Percentiles rank a stretch among this genome's conserved stretches.
phyloP scores from a whole-genome alignment of 2,113 vertebrate species.

The Chaetodon auriga region DNA sequence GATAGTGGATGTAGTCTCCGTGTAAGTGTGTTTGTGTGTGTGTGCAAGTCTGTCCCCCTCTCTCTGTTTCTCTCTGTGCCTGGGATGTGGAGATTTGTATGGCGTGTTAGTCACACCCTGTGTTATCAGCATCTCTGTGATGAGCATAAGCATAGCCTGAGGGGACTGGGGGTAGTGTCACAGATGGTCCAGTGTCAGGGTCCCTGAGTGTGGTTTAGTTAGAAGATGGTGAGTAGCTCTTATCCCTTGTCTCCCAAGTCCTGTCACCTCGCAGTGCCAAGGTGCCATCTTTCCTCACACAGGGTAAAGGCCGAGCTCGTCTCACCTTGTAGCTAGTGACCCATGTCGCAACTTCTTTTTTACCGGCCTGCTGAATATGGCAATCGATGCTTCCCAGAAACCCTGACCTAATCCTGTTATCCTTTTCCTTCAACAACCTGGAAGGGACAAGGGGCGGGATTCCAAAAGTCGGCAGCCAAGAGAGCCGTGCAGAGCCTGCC shows the following conservation, averaged over 20 bases:
- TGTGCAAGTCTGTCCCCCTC: constrained; percentile 54
- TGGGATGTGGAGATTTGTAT: constrained; percentile 85
- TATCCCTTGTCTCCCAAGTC: constrained; percentile 64
- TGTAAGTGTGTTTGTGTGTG: constrained; percentile 50
- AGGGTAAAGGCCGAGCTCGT: constrained; percentile 59
- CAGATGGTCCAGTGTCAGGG: constrained; percentile 83
- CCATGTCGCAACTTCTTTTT: constrained; percentile 79
- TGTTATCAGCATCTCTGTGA: constrained; percentile 85
- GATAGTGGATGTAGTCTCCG: constrained; percentile 59
- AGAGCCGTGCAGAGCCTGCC: constrained; percentile 87
- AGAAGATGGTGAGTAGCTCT: constrained; percentile 62
- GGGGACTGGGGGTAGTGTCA: constrained; percentile 74
- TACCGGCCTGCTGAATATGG: constrained; percentile 84
- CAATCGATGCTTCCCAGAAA: constrained; percentile 88
- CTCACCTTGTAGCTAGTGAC: constrained; percentile 68
- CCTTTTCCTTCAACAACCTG: constrained; percentile 92
- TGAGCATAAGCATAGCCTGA: constrained; percentile 83
- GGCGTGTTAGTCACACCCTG: constrained; percentile 83
- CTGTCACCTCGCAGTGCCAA: constrained; percentile 70
- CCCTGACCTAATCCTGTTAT: constrained; percentile 94
- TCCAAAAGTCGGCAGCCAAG: constrained; percentile 87
- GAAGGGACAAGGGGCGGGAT: constrained; percentile 85
- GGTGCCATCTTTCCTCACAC: constrained; percentile 70
- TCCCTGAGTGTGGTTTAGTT: constrained; percentile 65
- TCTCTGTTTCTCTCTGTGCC: constrained; percentile 72